Evolutionary conservation across 2,113 vertebrate genomes (phyloP).

Genomic region (Urocynchramus pylzowi): DNA sequence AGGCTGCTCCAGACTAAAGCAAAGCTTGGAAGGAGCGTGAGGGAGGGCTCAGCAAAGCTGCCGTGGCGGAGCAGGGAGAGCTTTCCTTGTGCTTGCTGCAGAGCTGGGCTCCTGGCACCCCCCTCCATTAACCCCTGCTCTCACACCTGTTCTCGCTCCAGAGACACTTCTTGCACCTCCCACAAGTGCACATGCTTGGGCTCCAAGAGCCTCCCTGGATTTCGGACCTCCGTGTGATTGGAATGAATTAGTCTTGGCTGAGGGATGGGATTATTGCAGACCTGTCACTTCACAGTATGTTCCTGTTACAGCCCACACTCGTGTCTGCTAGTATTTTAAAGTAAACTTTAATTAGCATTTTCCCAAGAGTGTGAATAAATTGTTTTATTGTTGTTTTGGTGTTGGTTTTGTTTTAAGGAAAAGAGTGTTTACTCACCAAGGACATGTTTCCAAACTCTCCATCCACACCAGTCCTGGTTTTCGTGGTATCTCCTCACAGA

Average conservation of each 20-base stretch:
- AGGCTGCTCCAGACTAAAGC: background rate
- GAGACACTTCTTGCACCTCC: slow-evolving; percentile 56
- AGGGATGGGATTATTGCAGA: slow-evolving; percentile 52
- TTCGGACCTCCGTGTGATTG: slow-evolving; percentile 26
- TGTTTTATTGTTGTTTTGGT: slow-evolving; percentile 57
- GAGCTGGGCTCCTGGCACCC: background rate
- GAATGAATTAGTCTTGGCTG: slow-evolving; percentile 51
- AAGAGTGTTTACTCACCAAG: slow-evolving; percentile 16
- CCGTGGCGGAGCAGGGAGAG: fast-evolving
- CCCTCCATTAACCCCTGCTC: slow-evolving; percentile 22
- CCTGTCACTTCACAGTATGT: slow-evolving; percentile 66
- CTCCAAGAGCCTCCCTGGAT: slow-evolving; percentile 42
- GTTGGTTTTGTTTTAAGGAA: slow-evolving; percentile 37
- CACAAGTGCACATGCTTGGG: slow-evolving; percentile 50
- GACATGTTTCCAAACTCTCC: slow-evolving; percentile 40
- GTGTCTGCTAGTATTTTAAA: slow-evolving; percentile 63
- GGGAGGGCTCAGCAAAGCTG: background rate
- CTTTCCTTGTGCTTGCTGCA: background rate
- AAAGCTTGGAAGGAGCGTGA: fast-evolving
- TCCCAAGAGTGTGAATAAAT: slow-evolving; percentile 31
- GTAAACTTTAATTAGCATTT: slow-evolving; percentile 60
- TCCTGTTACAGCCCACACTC: slow-evolving; percentile 65
- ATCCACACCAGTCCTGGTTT: background rate
- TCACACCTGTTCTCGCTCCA: slow-evolving; percentile 28
- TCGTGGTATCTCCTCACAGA: background rate